Evolutionary conservation across 2,797 vertebrate genomes (phyloP), one percentile per base, ranked within the genome.

Genomic region (Myioborus miniatus): DNA sequence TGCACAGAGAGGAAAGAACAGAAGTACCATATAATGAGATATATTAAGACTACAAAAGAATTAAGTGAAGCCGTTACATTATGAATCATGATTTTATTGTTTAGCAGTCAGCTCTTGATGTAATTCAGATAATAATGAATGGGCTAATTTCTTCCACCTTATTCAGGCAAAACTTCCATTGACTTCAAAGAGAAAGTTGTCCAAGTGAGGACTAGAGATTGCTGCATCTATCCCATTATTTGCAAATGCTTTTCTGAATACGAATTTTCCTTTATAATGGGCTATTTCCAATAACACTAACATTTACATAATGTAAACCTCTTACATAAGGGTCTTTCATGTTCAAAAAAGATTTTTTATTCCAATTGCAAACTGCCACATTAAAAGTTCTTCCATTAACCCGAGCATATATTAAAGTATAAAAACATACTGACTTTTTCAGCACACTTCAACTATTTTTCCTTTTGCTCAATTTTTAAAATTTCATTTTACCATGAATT

Each of bases 41-140:
- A 93, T 89, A 80, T 92, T 87, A 95, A 56, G 94, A 96, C 90
- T 96, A 97, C 93, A 96, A 97, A 96, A 96, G 75, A 93, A 91
- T 91, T 82, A 92, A 76, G 64, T 68, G 87, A 96, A 92, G 92
- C 91, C 9, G 78, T 90, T 80, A 78, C 82, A 63, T 97, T 96
- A 95, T 78, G 80, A 97, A 93, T 97, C 96, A 95, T 68, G 70
- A 82, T 93, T 96, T 96, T 95, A 95, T 94, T 96, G 95, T 52
- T 93, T 89, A 96, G 89, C 67, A 93, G 89, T 95, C 93, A 95
- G 83, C 75, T 87, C 96, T 96, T 88, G 77, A 92, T 92, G 85
- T 91, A 97, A 95, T 88, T 95, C 94, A 91, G 94, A 89, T 94
- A 95, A 93, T 90, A 97, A 95, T 62, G 36, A 97, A 96, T 94